Evolutionary conservation across 1,140 invertebrate species (phyloP).

Genomic region (Samia ricini): DNA sequence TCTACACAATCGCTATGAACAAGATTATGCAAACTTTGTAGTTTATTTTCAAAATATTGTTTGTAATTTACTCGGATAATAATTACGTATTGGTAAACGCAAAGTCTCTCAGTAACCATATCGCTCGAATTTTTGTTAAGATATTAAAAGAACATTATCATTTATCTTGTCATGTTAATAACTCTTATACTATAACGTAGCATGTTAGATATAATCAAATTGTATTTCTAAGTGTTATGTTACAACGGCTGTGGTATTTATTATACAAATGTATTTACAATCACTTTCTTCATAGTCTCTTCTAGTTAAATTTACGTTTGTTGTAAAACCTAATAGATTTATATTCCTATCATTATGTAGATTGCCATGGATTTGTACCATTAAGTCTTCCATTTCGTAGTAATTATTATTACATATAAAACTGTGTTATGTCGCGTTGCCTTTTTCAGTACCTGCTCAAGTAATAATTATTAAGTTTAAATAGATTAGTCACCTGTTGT

Average conservation of each 20-base stretch:
- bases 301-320: conserved; percentile 47
- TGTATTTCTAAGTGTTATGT: conserved; percentile 61
- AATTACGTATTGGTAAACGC: too few relatives aligned
- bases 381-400: conserved; percentile 71
- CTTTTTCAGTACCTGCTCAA: conserved; percentile 61
- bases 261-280: conserved; percentile 61
- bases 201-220: conserved; percentile 42
- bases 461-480: conserved; percentile 30
- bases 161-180: background rate
- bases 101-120: too few relatives aligned
- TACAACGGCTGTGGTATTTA: conserved; percentile 72
- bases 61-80: too few relatives aligned
- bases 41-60: too few relatives aligned
- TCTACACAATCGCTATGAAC: too few relatives aligned
- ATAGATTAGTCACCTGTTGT: background rate
- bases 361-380: conserved; percentile 66
- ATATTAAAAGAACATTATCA: background rate
- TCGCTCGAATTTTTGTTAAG: too few relatives aligned
- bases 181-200: background rate
- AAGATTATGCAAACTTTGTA: too few relatives aligned
- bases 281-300: conserved; percentile 50
- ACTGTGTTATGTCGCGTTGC: conserved; percentile 26
- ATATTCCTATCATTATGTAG: conserved; percentile 54
- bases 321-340: conserved; percentile 33
- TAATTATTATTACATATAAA: conserved; percentile 50